Evolutionary conservation across 2,113 vertebrate genomes (phyloP).

Genomic region (Blennius ocellaris): DNA sequence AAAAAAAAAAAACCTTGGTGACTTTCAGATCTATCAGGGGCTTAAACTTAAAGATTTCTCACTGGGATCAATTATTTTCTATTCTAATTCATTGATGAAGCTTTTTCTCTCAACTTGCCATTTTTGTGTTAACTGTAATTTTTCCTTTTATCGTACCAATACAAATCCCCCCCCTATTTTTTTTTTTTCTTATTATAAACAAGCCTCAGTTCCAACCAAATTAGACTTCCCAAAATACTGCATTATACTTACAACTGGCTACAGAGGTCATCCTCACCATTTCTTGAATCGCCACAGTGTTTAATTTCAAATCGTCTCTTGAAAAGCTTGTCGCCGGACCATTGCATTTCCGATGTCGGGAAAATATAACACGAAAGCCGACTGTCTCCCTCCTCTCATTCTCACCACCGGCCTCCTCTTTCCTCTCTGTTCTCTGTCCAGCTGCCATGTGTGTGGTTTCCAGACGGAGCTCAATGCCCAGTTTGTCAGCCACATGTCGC

Average conservation of each 20-base stretch:
- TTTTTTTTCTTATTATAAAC: background rate
- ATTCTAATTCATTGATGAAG: too few species aligned
- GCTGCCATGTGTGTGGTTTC: conserved; percentile 98
- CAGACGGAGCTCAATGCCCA: conserved; percentile 98
- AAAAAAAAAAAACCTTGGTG: too few species aligned
- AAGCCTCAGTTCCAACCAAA: conserved; percentile 2
- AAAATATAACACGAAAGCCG: conserved; percentile 50
- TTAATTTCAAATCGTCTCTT: conserved; percentile 10
- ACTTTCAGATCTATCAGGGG: too few species aligned
- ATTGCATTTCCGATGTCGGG: conserved; percentile 45
- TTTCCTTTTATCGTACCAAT: background rate
- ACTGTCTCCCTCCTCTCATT: conserved; percentile 33
- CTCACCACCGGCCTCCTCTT: conserved; percentile 37
- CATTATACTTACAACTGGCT: background rate
- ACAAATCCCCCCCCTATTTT: background rate
- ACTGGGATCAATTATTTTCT: too few species aligned
- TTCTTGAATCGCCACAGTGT: conserved; percentile 5
- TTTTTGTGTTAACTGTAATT: too few species aligned
- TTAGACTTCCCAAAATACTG: background rate
- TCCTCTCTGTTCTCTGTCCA: conserved; percentile 76
- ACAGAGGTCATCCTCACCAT: background rate
- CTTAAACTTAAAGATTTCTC: too few species aligned
- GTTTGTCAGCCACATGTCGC: conserved; percentile 99
- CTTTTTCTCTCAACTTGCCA: too few species aligned
- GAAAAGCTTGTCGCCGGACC: conserved; percentile 20